phyloP scores from a whole-genome alignment of 2,797 vertebrate genomes.

The Hylomyscus alleni region DNA sequence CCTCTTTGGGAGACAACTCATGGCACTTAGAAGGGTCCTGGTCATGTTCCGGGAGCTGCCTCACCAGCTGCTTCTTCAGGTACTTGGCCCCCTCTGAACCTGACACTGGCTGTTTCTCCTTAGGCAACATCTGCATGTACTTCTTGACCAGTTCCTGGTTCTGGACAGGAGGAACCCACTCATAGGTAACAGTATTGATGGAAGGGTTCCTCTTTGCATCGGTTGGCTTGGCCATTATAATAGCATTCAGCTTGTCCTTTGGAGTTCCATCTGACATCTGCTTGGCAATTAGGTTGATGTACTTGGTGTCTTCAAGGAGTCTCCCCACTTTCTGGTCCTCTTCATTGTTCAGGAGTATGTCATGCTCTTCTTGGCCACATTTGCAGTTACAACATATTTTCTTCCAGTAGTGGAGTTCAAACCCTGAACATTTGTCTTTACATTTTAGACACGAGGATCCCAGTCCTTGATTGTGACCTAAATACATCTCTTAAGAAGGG shows the following conservation, averaged over 20 bases:
- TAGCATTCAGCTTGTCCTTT: constrained; percentile 92
- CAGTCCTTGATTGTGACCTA: constrained; percentile 97
- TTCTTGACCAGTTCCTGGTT: constrained; percentile 95
- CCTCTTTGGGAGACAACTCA: constrained; percentile 95
- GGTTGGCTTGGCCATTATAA: constrained; percentile 91
- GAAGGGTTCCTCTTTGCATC: constrained; percentile 93
- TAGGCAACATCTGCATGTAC: constrained; percentile 98
- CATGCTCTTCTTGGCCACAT: constrained; percentile 96
- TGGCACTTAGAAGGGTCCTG: constrained; percentile 98
- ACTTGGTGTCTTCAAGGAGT: constrained; percentile 98
- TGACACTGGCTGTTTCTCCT: constrained; percentile 95
- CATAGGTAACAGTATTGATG: constrained; percentile 94
- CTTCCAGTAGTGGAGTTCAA: constrained; percentile 99
- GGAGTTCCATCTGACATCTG: constrained; percentile 95
- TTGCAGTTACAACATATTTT: constrained; percentile 99
- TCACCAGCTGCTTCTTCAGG: constrained; percentile 98
- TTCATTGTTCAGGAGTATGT: constrained; percentile 93
- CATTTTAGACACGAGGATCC: constrained; percentile 97
- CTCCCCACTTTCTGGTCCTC: constrained; percentile 97
- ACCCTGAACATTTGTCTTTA: constrained; percentile 98
- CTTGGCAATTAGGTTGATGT: constrained; percentile 96
- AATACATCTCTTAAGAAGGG: constrained; percentile 92
- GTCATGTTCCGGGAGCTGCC: constrained; percentile 98
- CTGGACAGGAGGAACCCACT: constrained; percentile 97
- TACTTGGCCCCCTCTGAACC: constrained; percentile 96